Percentiles rank a stretch among this genome's conserved stretches.
phyloP scores from a whole-genome alignment of 1,140 invertebrate genomes.

The Zophobas morio region DNA sequence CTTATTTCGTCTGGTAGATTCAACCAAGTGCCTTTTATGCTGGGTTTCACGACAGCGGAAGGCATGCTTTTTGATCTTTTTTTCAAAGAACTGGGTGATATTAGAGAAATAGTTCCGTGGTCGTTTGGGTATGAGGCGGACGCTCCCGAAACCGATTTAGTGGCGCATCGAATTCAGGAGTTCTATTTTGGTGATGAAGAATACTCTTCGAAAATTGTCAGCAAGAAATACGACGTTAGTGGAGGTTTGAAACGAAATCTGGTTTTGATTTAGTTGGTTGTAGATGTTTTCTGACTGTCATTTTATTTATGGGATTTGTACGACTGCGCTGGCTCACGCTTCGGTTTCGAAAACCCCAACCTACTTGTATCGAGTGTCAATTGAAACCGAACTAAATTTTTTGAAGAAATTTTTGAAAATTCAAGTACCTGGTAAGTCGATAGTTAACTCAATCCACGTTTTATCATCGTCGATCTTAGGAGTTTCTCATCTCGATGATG shows the following conservation, averaged over 20 bases:
- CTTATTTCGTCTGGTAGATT: slow-evolving; percentile 64
- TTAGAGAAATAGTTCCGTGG: slow-evolving; percentile 60
- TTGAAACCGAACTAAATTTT: slow-evolving; percentile 31
- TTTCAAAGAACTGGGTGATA: slow-evolving; percentile 66
- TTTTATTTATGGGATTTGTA: slow-evolving; percentile 55
- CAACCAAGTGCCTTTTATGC: slow-evolving; percentile 70
- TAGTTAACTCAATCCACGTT: slow-evolving; percentile 65
- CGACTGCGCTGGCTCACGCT: slow-evolving; percentile 64
- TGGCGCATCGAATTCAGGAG: no score
- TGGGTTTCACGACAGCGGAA: slow-evolving; percentile 68
- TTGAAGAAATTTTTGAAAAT: slow-evolving; percentile 14
- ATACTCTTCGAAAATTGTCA: no score
- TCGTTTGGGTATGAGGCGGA: no score
- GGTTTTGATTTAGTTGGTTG: slow-evolving; percentile 56
- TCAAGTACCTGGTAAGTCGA: slow-evolving; percentile 40
- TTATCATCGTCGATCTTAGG: slow-evolving; percentile 63
- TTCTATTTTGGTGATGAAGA: no score
- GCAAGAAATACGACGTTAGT: no score
- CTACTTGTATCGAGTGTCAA: slow-evolving; percentile 70
- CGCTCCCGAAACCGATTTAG: no score
- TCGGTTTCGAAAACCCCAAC: slow-evolving; percentile 65
- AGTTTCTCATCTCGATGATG: slow-evolving; percentile 75
- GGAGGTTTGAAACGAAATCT: slow-evolving; percentile 66
- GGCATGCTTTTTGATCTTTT: slow-evolving; percentile 66
- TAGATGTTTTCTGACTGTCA: slow-evolving; percentile 39